Conservation (phyloP, 1,140 invertebrate species). For the Zaprionus lachaisei region DNA sequence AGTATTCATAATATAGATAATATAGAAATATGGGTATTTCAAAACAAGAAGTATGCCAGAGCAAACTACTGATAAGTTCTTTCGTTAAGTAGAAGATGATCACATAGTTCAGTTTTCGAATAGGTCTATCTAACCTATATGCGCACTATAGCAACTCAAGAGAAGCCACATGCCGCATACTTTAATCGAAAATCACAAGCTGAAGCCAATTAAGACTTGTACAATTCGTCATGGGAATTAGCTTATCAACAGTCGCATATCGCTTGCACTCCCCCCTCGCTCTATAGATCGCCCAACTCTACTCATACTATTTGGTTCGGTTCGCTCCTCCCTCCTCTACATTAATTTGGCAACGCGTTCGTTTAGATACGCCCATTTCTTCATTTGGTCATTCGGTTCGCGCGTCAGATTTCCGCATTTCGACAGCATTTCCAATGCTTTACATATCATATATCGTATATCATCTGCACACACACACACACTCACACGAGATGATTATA, state of each 20-base stretch:
- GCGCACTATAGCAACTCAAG: neutral
- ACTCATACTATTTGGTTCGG: neutral
- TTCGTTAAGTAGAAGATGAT: too few relatives aligned
- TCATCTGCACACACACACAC: conserved; percentile 6
- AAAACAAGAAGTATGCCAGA: too few relatives aligned
- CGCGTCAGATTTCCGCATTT: conserved; percentile 46
- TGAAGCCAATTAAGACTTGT: conserved; percentile 5
- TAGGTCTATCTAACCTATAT: neutral
- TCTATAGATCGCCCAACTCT: neutral
- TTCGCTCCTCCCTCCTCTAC: neutral
- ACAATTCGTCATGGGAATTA: conserved; percentile 35
- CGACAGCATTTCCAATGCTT: conserved; percentile 42
- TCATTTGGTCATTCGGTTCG: conserved; percentile 36
- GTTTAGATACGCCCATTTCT: conserved; percentile 34
- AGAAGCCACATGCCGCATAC: neutral
- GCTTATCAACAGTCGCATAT: conserved; percentile 10
- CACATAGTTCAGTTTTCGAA: too few relatives aligned
- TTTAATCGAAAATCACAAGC: neutral
- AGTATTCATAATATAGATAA: too few relatives aligned
- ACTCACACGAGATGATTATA: conserved; percentile 25
- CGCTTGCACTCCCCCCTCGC: neutral
- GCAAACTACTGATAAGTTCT: too few relatives aligned
- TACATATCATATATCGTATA: conserved; percentile 22
- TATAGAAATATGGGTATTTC: too few relatives aligned
- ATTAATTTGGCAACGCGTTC: conserved; percentile 28